Evolutionary conservation across 2,888 invertebrate species (phyloP), one percentile per base, ranked within the genome.

Genomic region (Dromius quadrimaculatus): DNA sequence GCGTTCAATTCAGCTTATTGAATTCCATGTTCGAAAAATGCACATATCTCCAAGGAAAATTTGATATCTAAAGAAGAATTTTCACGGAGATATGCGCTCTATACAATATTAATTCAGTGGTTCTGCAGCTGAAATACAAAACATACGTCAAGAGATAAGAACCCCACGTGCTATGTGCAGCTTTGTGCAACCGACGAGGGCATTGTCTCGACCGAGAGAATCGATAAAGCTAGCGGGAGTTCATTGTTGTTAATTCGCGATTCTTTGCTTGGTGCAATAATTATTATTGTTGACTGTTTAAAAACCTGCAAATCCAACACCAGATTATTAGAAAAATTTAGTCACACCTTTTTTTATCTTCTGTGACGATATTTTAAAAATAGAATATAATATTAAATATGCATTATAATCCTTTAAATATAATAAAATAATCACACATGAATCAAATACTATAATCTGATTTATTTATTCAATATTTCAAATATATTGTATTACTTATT

Each of bases 111-210:
- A 54, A 54, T 54, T 28, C 50, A 36, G n/a, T 11, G 36, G 36
- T 5, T 17, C 20, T n/a, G 22, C 19, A 47, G 47, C 23, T 54
- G 50, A 54, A 54, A 54, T 28, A 54, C 28, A 54, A 28, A 54
- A 54, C 50, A 54, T 54, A 54, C 50, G 50, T 54, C 50, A 54
- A 13, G 28, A 54, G 50, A 54, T 54, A 54, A 54, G 50, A 54
- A 54, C 50, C 50, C 50, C 50, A n/a, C 8, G 50, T n/a, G 47
- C 23, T 47, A 47, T 41, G 50, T 15, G 50, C 50, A 54, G 50
- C 50, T 54, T 54, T 28, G 50, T 54, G 50, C 50, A 20, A 15
- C 47, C 50, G 50, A 54, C 50, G 50, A 54, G 50, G 50, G 41
- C 61, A 61, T 61, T 61, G 61, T 61, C 38, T 61, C 41, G 61